Evolutionary conservation across 2,888 invertebrate species (phyloP).

Genomic region (Caenorhabditis macrosperma): DNA sequence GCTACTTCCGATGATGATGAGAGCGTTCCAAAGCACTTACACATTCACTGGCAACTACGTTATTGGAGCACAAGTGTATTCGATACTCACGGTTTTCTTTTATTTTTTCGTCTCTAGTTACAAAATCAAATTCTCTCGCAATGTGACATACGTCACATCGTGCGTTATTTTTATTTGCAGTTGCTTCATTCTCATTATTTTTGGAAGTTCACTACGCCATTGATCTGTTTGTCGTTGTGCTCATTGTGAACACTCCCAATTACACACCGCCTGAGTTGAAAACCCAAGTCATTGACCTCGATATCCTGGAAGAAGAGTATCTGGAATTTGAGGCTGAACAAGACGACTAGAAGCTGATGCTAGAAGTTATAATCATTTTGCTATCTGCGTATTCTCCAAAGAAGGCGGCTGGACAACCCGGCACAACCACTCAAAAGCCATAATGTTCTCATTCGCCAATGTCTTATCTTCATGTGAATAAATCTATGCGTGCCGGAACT

Average conservation of each 20-base stretch:
- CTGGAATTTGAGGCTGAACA: not conserved
- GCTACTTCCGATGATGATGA: not conserved
- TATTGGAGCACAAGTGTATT: not conserved
- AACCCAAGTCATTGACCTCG: not conserved
- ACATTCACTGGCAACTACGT: not conserved
- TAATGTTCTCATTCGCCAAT: not conserved
- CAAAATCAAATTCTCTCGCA: not conserved
- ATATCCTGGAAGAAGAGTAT: not conserved
- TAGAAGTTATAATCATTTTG: not conserved
- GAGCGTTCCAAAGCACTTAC: not conserved
- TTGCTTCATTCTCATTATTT: not conserved
- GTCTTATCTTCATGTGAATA: slow-evolving; percentile 5
- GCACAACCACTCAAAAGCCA: not conserved
- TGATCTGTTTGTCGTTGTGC: not conserved
- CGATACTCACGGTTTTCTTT: not conserved
- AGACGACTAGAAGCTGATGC: not conserved
- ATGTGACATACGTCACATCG: not conserved
- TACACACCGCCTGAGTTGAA: not conserved
- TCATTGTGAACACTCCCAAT: not conserved
- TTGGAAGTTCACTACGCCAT: not conserved
- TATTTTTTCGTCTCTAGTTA: no score
- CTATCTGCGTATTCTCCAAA: slow-evolving; percentile 6
- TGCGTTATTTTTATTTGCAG: no score
- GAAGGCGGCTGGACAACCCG: slow-evolving; percentile 7
- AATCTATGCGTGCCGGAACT: not conserved